These are phyloP conservation scores for Cynocephalus volans DNA, from an alignment of 2,113 vertebrate genomes.

Conservation along the genomic window DNA sequence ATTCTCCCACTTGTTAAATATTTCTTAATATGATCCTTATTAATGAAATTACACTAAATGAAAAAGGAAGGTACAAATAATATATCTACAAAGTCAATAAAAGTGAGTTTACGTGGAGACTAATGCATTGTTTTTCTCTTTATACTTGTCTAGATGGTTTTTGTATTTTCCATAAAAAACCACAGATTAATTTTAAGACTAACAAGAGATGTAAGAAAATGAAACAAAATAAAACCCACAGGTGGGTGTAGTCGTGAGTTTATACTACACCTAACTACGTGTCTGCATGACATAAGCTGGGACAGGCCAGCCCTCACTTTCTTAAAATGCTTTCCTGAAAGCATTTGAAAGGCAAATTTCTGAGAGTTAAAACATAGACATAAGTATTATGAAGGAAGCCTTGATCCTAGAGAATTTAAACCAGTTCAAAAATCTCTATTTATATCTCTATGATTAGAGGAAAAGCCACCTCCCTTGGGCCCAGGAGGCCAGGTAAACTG, in stretches of 20 bases:
- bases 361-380: background rate
- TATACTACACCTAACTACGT: background rate
- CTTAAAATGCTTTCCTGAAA: background rate
- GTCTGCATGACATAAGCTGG: background rate
- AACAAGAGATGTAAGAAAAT: background rate
- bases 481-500: background rate
- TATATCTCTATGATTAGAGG: background rate
- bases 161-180: conserved; percentile 2
- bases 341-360: background rate
- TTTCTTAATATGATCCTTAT: background rate
- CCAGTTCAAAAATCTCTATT: background rate
- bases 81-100: background rate
- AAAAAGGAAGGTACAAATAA: background rate
- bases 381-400: background rate
- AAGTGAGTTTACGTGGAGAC: background rate
- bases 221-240: background rate
- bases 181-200: background rate
- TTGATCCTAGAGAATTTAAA: background rate
- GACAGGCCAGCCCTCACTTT: background rate
- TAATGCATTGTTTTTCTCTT: conserved; percentile 9
- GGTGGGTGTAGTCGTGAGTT: background rate
- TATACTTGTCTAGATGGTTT: background rate
- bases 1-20: background rate
- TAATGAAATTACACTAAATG: background rate
- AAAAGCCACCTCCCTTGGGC: background rate